phyloP scores from a whole-genome alignment of 2,797 vertebrate species.

The Vultur gryphus region DNA sequence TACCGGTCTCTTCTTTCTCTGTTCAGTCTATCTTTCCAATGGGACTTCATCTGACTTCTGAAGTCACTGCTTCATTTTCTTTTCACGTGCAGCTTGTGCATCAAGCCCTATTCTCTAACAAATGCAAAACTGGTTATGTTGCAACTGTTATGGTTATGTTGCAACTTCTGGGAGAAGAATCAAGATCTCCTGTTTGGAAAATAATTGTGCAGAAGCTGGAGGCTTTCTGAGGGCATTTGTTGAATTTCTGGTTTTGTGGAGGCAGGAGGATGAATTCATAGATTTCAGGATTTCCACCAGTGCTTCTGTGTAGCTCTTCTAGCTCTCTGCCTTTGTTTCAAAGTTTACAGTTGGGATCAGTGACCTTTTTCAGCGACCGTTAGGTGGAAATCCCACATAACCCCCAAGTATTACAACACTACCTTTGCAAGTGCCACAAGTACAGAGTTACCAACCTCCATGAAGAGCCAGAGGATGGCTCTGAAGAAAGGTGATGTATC shows the following conservation, averaged over 20 bases:
- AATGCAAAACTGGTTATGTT: background rate
- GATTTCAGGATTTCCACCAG: background rate
- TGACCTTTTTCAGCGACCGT: rapidly evolving
- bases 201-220: background rate
- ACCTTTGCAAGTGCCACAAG: too few relatives aligned
- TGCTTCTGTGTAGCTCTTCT: background rate
- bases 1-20: background rate
- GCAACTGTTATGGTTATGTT: background rate
- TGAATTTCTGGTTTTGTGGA: background rate
- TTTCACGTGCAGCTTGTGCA: background rate
- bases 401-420: background rate
- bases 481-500: background rate
- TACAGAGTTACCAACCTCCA: background rate
- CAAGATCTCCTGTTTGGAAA: background rate
- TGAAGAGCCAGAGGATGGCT: background rate
- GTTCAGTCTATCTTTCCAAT: background rate
- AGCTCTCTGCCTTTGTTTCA: background rate
- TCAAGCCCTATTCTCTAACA: background rate
- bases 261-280: background rate
- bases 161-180: background rate
- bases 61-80: background rate
- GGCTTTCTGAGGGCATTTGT: background rate
- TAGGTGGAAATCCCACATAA: background rate
- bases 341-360: background rate
- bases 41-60: background rate